Evolutionary conservation across 2,797 vertebrate species (phyloP).

Genomic region (Manis javanica): DNA sequence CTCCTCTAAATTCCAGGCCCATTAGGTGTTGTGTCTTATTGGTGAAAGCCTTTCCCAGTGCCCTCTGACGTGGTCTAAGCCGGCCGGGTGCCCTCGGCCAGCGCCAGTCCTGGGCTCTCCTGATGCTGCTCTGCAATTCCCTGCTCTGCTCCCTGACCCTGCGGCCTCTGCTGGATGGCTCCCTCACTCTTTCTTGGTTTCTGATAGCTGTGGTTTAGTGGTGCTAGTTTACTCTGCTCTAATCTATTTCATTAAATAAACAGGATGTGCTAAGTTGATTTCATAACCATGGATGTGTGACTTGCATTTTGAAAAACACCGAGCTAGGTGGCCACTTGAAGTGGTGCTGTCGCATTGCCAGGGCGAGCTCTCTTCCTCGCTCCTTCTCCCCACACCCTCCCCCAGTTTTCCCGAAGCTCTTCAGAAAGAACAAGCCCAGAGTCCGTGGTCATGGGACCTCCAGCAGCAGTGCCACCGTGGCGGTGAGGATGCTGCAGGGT

Average conservation of each 20-base stretch:
- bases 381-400: not conserved
- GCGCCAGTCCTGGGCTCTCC: not conserved
- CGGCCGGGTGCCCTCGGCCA: too few species aligned
- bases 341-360: not conserved
- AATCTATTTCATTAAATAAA: not conserved
- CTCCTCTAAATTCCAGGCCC: not conserved
- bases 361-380: not conserved
- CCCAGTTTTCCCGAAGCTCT: not conserved
- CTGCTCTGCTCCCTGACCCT: not conserved
- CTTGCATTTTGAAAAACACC: not conserved
- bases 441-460: not conserved
- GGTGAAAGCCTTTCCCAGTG: not conserved
- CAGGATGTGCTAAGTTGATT: not conserved
- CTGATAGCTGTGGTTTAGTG: not conserved
- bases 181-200: not conserved
- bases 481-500: too few species aligned
- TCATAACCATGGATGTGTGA: not conserved
- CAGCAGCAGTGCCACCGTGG: not conserved
- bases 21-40: not conserved
- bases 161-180: not conserved
- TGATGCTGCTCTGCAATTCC: not conserved
- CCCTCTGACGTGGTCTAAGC: not conserved
- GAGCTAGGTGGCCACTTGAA: too few species aligned
- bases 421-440: not conserved
- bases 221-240: not conserved